These are phyloP conservation scores for Schlechtendalia chinensis DNA, from an alignment of 1,140 invertebrate species.

Conservation along the genomic window DNA sequence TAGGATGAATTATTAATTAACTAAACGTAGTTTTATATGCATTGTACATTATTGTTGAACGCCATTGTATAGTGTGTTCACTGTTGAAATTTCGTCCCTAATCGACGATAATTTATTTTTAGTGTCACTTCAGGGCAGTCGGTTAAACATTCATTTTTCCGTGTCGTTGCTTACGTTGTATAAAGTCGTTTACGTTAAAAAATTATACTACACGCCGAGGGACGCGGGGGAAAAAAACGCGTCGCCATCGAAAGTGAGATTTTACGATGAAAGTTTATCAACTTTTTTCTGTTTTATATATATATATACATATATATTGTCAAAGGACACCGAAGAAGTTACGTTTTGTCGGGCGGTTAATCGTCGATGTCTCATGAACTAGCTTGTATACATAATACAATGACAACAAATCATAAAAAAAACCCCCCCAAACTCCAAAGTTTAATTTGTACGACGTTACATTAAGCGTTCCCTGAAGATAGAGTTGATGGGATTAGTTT, in stretches of 20 bases:
- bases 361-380: not conserved
- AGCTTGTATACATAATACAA: not conserved
- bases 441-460: slow-evolving; percentile 20
- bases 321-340: slow-evolving; percentile 23
- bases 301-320: not conserved
- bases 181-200: slow-evolving; percentile 6
- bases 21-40: not conserved
- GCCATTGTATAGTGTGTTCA: not conserved
- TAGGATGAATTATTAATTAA: slow-evolving; percentile 10
- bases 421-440: not conserved
- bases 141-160: slow-evolving; percentile 26
- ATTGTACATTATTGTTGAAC: too few species aligned
- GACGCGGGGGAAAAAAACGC: not conserved
- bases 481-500: slow-evolving; percentile 39
- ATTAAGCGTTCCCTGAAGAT: slow-evolving; percentile 34
- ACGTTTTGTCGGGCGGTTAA: slow-evolving; percentile 9
- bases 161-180: not conserved
- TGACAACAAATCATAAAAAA: slow-evolving; percentile 36
- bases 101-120: slow-evolving; percentile 35
- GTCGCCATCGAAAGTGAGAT: not conserved
- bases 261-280: slow-evolving; percentile 39
- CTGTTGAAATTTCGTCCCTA: slow-evolving; percentile 19
- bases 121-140: slow-evolving; percentile 22
- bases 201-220: slow-evolving; percentile 7
- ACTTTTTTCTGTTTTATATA: slow-evolving; percentile 3